Percentiles rank a stretch among this genome's conserved stretches.
phyloP scores from a whole-genome alignment of 1,140 invertebrate species.

The Bombus soroeensis region DNA sequence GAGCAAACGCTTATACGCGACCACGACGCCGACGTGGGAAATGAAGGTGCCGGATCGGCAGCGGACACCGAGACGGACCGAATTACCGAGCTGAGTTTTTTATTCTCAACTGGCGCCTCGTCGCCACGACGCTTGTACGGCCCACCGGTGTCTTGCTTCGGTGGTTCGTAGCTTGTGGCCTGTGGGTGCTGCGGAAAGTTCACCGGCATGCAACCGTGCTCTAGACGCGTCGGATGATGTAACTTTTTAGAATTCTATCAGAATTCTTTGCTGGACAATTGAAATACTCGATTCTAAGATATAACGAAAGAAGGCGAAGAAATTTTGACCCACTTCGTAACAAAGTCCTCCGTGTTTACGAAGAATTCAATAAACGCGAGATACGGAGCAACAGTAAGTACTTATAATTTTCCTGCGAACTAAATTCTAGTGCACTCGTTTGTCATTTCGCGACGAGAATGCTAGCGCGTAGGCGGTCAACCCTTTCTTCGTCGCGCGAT shows the following conservation, averaged over 20 bases:
- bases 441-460: conserved; percentile 27
- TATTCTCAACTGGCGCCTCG: conserved; percentile 27
- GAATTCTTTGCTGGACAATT: neutral
- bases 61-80: conserved; percentile 35
- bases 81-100: conserved; percentile 18
- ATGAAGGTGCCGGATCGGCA: conserved; percentile 43
- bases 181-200: too few species aligned
- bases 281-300: too few species aligned
- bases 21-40: conserved; percentile 42
- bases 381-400: too few species aligned
- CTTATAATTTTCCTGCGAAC: neutral
- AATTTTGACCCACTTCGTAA: neutral
- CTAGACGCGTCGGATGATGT: neutral
- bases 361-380: too few species aligned
- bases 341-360: too few species aligned
- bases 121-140: neutral
- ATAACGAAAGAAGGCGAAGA: neutral
- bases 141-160: neutral
- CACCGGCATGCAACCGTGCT: neutral
- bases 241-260: neutral
- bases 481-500: conserved; percentile 30
- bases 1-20: conserved; percentile 5
- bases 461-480: conserved; percentile 30
- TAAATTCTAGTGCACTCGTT: conserved; percentile 35
- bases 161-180: too few species aligned